Conservation (phyloP, 2,888 invertebrate genomes). For the Pristionchus entomophagus region DNA sequence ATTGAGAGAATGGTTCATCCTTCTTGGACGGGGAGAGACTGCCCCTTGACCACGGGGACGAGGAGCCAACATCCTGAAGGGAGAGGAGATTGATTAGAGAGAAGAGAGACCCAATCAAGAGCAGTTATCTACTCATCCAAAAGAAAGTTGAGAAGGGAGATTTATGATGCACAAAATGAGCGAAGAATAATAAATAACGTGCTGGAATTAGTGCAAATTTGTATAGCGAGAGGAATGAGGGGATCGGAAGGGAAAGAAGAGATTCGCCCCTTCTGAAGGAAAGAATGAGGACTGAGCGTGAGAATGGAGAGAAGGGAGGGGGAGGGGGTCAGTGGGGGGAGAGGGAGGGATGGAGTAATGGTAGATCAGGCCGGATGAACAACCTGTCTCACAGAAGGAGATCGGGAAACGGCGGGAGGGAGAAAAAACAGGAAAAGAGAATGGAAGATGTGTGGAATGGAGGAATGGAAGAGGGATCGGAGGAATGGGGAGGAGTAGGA, state of each 20-base stretch:
- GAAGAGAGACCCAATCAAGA: background rate
- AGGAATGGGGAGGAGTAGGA: background rate
- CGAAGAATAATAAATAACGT: background rate
- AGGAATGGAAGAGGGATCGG: background rate
- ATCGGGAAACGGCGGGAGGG: background rate
- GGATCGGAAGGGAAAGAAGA: background rate
- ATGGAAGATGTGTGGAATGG: slow-evolving; percentile 9
- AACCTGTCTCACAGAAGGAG: background rate
- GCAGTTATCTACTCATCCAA: background rate
- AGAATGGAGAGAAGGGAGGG: background rate
- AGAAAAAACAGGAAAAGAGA: background rate
- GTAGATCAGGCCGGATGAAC: background rate
- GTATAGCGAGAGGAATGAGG: slow-evolving; percentile 5
- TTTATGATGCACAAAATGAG: background rate
- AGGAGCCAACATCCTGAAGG: slow-evolving; percentile 59
- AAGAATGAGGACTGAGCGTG: background rate
- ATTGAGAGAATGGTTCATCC: slow-evolving; percentile 59
- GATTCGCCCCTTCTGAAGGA: slow-evolving; percentile 7
- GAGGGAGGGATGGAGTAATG: background rate
- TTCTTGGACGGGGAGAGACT: slow-evolving; percentile 61
- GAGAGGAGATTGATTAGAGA: background rate
- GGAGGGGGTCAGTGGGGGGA: background rate
- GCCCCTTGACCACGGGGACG: slow-evolving; percentile 60
- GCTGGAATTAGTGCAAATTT: slow-evolving; percentile 35
- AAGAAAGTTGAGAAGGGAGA: background rate